Evolutionary conservation across 2,113 vertebrate species (phyloP).

Genomic region (Haplotaxodon microlepis): DNA sequence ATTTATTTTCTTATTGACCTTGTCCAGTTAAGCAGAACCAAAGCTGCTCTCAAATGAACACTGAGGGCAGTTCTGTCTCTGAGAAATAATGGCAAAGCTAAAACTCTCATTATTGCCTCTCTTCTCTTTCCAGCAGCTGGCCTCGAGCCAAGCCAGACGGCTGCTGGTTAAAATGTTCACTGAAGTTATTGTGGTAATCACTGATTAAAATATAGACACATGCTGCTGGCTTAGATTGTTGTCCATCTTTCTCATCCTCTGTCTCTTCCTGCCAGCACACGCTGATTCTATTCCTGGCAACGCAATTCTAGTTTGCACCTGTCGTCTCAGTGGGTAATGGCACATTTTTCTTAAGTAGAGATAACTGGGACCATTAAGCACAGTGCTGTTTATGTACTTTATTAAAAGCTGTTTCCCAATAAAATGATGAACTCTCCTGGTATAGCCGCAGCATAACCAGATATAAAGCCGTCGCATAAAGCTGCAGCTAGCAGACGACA

Average conservation of each 20-base stretch:
- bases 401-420: background rate
- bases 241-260: background rate
- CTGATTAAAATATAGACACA: background rate
- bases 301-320: background rate
- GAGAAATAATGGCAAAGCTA: background rate
- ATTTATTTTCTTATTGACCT: background rate
- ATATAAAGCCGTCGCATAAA: background rate
- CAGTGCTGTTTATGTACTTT: background rate
- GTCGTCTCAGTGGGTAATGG: slow-evolving; percentile 11
- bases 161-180: background rate
- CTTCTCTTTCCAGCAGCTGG: background rate
- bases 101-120: background rate
- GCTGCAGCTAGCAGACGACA: background rate
- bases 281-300: background rate
- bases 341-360: background rate
- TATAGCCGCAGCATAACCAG: background rate
- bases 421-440: background rate
- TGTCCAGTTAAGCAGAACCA: background rate
- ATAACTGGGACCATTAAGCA: background rate
- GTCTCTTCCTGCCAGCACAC: background rate
- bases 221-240: background rate
- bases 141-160: background rate
- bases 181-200: background rate
- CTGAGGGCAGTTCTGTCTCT: background rate
- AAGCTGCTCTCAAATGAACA: background rate